A percentile compares a stretch with the other conserved stretches of the same genome.
Evolutionary conservation across 2,113 vertebrate species (phyloP).

Genomic region (Bathybates hornii): DNA sequence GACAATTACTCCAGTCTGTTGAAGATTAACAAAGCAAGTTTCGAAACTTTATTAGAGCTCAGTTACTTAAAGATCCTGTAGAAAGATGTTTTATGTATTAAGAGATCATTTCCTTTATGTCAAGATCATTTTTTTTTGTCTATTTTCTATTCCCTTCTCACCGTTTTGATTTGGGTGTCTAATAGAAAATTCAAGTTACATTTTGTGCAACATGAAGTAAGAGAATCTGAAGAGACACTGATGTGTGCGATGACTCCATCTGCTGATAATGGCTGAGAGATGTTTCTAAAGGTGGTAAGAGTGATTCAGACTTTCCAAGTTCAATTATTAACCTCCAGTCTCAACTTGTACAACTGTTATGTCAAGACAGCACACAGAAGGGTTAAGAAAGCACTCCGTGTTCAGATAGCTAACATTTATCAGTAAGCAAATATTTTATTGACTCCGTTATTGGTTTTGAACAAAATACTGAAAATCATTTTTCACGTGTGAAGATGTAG

Average conservation of each 20-base stretch:
- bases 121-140: neutral
- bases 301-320: neutral
- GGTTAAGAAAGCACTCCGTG: neutral
- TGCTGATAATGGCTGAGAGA: neutral
- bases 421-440: neutral
- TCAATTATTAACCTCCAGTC: neutral
- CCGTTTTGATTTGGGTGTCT: neutral
- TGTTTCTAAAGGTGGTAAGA: neutral
- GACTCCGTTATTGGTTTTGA: neutral
- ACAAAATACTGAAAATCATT: neutral
- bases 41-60: neutral
- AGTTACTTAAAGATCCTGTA: neutral
- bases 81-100: neutral
- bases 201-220: neutral
- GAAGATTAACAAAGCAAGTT: neutral
- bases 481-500: neutral
- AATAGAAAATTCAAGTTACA: neutral
- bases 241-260: neutral
- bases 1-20: neutral
- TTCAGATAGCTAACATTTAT: neutral
- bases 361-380: neutral
- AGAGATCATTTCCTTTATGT: neutral
- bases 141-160: neutral
- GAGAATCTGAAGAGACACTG: neutral
- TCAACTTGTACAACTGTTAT: neutral